Percentiles rank a stretch among this genome's conserved stretches.
These are phyloP conservation scores for Temnothorax longispinosus DNA, from an alignment of 1,140 invertebrate genomes.

Conservation along the genomic window DNA sequence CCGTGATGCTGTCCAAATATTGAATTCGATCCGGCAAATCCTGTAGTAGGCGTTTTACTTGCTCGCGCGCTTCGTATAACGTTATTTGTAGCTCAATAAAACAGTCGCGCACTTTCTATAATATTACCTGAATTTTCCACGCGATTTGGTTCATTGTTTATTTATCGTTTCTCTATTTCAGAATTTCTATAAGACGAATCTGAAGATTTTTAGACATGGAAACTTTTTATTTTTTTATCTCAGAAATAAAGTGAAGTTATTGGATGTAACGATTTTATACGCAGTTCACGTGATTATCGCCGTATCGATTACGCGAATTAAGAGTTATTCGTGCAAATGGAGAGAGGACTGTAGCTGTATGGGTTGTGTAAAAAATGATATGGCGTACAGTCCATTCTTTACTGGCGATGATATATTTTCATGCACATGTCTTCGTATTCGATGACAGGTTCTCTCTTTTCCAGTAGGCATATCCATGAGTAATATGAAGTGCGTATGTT, in stretches of 20 bases:
- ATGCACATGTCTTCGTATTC: not conserved
- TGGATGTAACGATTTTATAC: not conserved
- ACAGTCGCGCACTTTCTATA: not conserved
- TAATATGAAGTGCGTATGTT: not conserved
- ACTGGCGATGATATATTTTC: not conserved
- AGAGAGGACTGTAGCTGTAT: not conserved
- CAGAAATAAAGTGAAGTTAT: not conserved
- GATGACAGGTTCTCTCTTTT: slow-evolving; percentile 16
- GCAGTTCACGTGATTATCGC: not conserved
- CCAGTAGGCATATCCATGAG: slow-evolving; percentile 13
- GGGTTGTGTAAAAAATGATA: not conserved
- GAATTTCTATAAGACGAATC: not conserved
- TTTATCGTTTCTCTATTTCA: not conserved
- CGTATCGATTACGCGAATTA: not conserved
- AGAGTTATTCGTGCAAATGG: not conserved
- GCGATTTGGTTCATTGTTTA: not conserved
- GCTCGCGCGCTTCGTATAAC: not conserved
- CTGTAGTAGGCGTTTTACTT: not conserved
- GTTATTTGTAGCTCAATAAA: slow-evolving; percentile 42
- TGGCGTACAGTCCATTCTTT: not conserved
- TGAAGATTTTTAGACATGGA: not conserved
- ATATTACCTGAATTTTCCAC: slow-evolving; percentile 10
- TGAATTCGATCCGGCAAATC: slow-evolving; percentile 39
- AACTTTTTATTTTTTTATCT: not conserved
- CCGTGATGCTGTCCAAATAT: slow-evolving; percentile 41